Percentiles rank a stretch among this genome's conserved stretches.
phyloP scores from a whole-genome alignment of 2,113 vertebrate genomes.

The Capreolus pygargus region DNA sequence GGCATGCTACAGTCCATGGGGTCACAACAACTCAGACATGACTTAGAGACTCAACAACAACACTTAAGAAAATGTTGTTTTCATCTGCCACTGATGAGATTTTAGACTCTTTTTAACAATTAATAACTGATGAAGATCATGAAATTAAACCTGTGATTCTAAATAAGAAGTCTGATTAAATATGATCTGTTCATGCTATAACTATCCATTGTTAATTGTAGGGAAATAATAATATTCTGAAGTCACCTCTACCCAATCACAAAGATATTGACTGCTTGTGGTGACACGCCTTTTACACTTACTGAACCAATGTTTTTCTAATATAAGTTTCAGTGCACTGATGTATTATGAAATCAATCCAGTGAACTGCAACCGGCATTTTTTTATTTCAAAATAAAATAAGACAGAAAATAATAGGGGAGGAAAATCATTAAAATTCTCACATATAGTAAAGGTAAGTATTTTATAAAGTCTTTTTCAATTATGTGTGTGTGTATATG shows the following conservation, averaged over 20 bases:
- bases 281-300: background rate
- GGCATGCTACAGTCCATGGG: background rate
- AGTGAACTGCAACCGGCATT: background rate
- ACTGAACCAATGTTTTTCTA: background rate
- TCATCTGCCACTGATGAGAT: background rate
- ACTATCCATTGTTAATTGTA: background rate
- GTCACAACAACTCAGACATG: background rate
- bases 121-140: background rate
- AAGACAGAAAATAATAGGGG: background rate
- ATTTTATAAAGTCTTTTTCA: background rate
- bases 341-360: background rate
- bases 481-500: background rate
- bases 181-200: background rate
- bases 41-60: background rate
- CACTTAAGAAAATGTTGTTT: background rate
- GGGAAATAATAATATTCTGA: background rate
- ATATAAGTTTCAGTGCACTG: background rate
- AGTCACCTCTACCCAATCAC: background rate
- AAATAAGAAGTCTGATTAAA: background rate
- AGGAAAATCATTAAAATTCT: background rate
- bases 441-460: background rate
- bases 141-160: background rate
- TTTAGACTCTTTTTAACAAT: background rate
- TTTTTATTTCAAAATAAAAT: background rate
- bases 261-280: background rate